Conservation (phyloP, 2,113 vertebrate genomes). For the Prinia subflava region DNA sequence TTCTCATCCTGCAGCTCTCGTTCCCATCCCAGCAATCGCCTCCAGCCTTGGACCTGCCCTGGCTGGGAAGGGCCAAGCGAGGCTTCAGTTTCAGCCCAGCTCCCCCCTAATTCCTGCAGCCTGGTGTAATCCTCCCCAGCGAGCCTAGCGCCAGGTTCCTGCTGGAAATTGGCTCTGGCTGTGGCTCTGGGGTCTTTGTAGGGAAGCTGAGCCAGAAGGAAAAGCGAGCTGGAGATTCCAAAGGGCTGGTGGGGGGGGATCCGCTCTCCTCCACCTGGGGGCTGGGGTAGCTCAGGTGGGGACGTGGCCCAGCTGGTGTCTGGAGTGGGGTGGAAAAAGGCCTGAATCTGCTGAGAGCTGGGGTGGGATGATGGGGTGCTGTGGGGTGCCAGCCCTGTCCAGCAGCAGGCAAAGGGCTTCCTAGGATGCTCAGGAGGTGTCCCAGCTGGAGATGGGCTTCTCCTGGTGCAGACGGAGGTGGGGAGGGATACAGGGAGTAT, state of each 20-base stretch:
- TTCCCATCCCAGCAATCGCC: accelerated
- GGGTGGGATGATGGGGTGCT: background rate
- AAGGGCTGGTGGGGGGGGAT: background rate
- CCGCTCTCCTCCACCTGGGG: background rate
- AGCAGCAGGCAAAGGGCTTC: background rate
- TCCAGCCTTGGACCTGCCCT: background rate
- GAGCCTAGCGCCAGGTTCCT: conserved; percentile 47
- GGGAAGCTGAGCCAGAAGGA: conserved; percentile 47
- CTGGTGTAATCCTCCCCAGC: conserved; percentile 48
- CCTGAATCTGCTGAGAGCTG: background rate
- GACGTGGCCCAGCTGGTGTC: background rate
- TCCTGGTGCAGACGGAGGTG: background rate
- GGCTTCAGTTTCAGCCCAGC: conserved; percentile 3
- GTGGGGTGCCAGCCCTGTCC: background rate
- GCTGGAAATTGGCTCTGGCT: conserved; percentile 59
- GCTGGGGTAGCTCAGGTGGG: background rate
- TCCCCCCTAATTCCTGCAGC: conserved; percentile 52
- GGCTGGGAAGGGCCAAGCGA: background rate
- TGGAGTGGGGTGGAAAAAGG: background rate
- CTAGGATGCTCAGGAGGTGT: background rate
- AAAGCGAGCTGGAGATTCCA: background rate
- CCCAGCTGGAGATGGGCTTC: background rate
- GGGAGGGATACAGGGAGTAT: background rate
- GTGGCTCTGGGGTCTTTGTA: conserved; percentile 26
- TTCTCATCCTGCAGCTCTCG: background rate